Base-by-base conservation (phyloP, 2,113 vertebrate genomes). In the Oceanites oceanicus region DNA sequence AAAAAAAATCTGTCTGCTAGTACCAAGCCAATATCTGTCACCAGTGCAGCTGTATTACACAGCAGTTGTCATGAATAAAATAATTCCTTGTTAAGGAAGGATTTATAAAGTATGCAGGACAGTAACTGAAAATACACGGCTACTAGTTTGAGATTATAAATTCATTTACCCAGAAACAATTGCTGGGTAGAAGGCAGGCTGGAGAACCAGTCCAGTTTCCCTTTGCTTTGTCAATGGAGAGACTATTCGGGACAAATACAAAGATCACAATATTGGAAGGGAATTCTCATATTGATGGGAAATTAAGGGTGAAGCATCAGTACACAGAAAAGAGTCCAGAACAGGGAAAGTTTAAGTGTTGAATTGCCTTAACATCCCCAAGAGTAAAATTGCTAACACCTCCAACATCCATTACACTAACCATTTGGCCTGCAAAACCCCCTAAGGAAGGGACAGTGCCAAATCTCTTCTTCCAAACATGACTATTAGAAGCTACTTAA, bases 71-170 rank as follows among this genome's bases (percentile, higher is more conserved):
- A 74, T 0, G 3, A 79, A 89, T n/a, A 63, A 95, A 96, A 80
- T 68, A 77, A 91, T 73, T 82, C 78, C 81, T 87, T 30, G 26
- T 66, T 94, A 95, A 88, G 96, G 50, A 38, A 96, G 70, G 95
- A 91, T 96, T 97, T 97, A 88, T 47, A 92, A 96, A 97, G 92
- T 55, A 93, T 72, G 62, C 68, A 93, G 91, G 53, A 63, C 65
- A 84, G 84, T n/a, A 91, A 58, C 59, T 38, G 56, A 95, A 74
- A 73, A 83, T 11, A 74, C 22, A 11, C 53, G 65, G 91, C 61
- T 47, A 81, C 65, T 38, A 22, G 36, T 52, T 45, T 89, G 84
- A 83, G 32, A 62, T 47, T 44, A 73, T 45, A 61, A 90, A 91
- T 66, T 74, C 40, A 72, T 94, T 92, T 87, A 85, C 56, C 44